Evolutionary conservation across 2,888 invertebrate genomes (phyloP).

Genomic region (Microdon myrmicae): DNA sequence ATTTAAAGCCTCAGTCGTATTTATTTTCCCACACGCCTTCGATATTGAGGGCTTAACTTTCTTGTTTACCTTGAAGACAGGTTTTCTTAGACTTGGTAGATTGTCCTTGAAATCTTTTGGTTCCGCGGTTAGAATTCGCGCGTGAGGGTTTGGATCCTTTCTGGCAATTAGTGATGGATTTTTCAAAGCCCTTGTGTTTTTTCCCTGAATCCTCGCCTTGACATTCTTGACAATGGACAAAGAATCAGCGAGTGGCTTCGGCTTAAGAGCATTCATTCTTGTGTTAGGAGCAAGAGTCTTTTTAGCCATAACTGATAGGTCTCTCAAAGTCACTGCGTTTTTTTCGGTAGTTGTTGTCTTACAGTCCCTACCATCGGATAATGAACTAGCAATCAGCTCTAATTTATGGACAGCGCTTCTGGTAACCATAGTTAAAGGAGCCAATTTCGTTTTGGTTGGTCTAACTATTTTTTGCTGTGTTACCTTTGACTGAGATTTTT

Average conservation of each 20-base stretch:
- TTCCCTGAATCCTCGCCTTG: conserved; percentile 1
- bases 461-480: too few relatives aligned
- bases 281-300: too few relatives aligned
- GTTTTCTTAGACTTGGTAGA: conserved; percentile 25
- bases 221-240: neutral
- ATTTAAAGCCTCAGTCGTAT: neutral
- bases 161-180: neutral
- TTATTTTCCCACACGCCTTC: neutral
- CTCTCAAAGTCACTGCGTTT: too few relatives aligned
- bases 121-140: conserved; percentile 1
- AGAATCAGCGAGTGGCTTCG: neutral
- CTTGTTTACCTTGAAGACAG: conserved; percentile 49
- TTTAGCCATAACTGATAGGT: too few relatives aligned
- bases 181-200: neutral
- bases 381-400: too few relatives aligned
- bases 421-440: too few relatives aligned
- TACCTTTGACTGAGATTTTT: too few relatives aligned
- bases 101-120: conserved; percentile 7
- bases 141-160: neutral
- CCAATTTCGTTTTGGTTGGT: too few relatives aligned
- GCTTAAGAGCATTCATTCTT: too few relatives aligned
- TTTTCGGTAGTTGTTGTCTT: too few relatives aligned
- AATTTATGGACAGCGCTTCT: too few relatives aligned
- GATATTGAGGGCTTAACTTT: conserved; percentile 5
- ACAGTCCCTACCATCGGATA: too few relatives aligned